Base-by-base conservation (phyloP, 1,140 invertebrate genomes). In the Tetramorium simillimum region DNA sequence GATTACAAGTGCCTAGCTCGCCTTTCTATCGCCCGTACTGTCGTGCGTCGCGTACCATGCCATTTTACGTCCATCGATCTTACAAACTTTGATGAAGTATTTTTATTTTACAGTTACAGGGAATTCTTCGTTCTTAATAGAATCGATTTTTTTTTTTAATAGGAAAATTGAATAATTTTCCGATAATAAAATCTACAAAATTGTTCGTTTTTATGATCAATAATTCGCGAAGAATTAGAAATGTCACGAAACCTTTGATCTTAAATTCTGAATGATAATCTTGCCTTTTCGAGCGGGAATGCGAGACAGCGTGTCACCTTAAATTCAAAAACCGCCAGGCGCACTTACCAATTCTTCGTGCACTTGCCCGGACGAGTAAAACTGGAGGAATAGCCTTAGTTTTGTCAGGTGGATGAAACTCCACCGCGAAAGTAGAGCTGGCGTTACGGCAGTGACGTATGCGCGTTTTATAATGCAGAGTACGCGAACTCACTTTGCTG, bases 1-100 rank as follows among this genome's bases (percentile, higher is more conserved):
- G 89, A 92, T 93, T 93, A 93, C 92, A 84, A 91, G 67, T 89
- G 87, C 86, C 84, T 87, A 82, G 56, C 70, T 73, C 81, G 58
- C 37, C 69, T 49, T 49, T 75, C 60, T 77, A 62, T 86, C 73
- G 62, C 65, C 60, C 56, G 70, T 73, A 14, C 12, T 51, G 7
- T 73, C 75, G 33, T 46, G 21, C 49, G 69, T 21, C 46, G 63
- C 51, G 24, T 56, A 33, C 28, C 53, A 7, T 51, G 18, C 28
- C 70, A 37, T 46, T 70, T 75, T 58, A 33, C 76, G 12, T 65
- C 14, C 69, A 65, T 72, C 67, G 33, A 62, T 86, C 84, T 69
- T 49, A 85, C n/a, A 16, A 33, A 56, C 46, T 70, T 37, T 69
- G 21, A 60, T 37, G 18, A 24, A 33, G 43, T 37, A 51, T 49